Conservation (phyloP, 2,888 invertebrate species). For the Elegia similella region DNA sequence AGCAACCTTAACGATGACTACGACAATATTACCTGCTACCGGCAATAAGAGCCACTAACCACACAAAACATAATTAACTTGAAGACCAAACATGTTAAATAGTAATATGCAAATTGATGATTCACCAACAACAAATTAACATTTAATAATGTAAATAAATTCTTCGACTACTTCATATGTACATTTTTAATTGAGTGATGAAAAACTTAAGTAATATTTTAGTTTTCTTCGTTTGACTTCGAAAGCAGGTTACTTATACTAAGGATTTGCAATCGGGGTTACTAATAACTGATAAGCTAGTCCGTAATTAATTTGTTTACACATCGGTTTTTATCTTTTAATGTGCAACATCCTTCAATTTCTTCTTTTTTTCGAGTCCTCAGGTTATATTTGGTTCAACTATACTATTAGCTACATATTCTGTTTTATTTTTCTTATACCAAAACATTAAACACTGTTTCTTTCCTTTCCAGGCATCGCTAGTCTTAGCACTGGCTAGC, state of each 20-base stretch:
- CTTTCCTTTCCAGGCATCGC: conserved; percentile 58
- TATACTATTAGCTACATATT: too few relatives aligned
- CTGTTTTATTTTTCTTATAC: not conserved
- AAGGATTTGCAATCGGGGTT: too few relatives aligned
- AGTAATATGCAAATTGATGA: conserved; percentile 6
- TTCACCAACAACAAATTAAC: not conserved
- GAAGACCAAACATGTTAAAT: not conserved
- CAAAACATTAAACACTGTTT: conserved; percentile 10
- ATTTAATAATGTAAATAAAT: not conserved
- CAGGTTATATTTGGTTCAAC: too few relatives aligned
- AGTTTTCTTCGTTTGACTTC: too few relatives aligned
- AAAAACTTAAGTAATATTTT: too few relatives aligned
- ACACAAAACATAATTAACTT: not conserved
- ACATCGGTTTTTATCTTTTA: too few relatives aligned
- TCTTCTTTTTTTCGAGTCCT: too few relatives aligned
- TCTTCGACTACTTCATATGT: not conserved
- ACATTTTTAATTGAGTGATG: not conserved
- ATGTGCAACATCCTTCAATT: too few relatives aligned
- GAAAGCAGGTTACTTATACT: too few relatives aligned
- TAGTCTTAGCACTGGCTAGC: conserved; percentile 60
- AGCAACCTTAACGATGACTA: conserved; percentile 30
- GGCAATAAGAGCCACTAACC: not conserved
- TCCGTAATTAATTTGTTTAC: too few relatives aligned
- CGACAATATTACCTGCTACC: conserved; percentile 22
- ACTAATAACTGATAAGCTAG: too few relatives aligned